Evolutionary conservation across 2,797 vertebrate genomes (phyloP).

Genomic region (Falco peregrinus): DNA sequence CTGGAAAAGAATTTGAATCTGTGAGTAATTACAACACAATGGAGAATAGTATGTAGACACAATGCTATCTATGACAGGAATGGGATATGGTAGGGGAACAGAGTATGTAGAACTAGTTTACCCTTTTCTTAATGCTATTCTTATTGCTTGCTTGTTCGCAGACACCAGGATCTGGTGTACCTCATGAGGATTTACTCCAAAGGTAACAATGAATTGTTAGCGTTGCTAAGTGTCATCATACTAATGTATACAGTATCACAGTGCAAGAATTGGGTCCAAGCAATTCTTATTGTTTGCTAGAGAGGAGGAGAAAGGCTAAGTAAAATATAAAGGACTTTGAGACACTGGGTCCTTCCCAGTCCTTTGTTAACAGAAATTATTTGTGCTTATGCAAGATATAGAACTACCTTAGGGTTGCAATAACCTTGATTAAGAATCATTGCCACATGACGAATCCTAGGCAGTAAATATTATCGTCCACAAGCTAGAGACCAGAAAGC

Average conservation of each 20-base stretch:
- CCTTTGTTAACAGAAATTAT: neutral
- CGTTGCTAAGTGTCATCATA: neutral
- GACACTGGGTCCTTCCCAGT: neutral
- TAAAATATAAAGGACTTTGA: neutral
- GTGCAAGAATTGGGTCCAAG: neutral
- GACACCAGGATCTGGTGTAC: neutral
- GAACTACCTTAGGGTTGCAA: neutral
- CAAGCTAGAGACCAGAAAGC: neutral
- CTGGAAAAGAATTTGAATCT: neutral
- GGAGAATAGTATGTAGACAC: neutral
- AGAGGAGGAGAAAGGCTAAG: neutral
- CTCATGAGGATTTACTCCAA: neutral
- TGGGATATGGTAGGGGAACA: accelerated
- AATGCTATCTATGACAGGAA: neutral
- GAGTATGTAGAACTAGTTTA: neutral
- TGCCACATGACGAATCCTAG: neutral
- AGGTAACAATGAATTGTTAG: constrained; percentile 35
- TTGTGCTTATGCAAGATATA: neutral
- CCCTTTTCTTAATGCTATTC: neutral
- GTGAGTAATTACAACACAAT: neutral
- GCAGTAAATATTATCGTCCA: neutral
- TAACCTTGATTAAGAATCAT: neutral
- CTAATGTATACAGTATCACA: neutral
- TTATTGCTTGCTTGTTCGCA: constrained; percentile 32
- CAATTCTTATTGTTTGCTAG: neutral